Percentiles rank a stretch among this genome's conserved stretches.
These are phyloP conservation scores for Sarcophaga subvicina DNA, from an alignment of 2,888 invertebrate species.

Conservation along the genomic window DNA sequence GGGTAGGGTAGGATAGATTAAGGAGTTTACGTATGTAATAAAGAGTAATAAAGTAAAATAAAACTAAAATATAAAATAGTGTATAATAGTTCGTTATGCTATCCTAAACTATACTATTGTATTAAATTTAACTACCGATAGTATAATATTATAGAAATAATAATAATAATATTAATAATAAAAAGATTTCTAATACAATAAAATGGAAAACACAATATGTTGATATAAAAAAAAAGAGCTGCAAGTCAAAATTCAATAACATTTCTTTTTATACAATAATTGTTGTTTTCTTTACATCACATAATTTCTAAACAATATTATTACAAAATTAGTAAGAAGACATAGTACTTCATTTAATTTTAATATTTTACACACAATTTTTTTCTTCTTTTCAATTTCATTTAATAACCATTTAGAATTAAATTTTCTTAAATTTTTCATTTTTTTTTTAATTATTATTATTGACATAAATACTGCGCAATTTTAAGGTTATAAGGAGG, in stretches of 20 bases:
- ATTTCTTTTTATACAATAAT: constrained; percentile 40
- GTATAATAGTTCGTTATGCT: no score
- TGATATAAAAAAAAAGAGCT: constrained; percentile 33
- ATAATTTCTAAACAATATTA: constrained; percentile 23
- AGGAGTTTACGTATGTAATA: background rate
- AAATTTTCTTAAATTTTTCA: background rate
- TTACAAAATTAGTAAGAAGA: background rate
- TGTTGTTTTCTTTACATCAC: constrained; percentile 47
- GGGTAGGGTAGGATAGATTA: no score
- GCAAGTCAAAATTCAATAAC: constrained; percentile 43
- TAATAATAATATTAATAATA: constrained; percentile 13
- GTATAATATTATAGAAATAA: constrained; percentile 3
- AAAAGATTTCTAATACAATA: background rate
- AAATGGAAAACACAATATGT: background rate
- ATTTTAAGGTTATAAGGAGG: background rate
- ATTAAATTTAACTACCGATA: no score
- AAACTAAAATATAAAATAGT: constrained; percentile 5
- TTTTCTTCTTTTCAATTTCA: background rate
- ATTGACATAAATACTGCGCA: constrained; percentile 36
- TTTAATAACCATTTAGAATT: background rate
- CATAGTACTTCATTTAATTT: background rate
- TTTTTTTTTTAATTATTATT: constrained; percentile 17
- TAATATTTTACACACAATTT: background rate
- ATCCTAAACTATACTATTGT: no score
- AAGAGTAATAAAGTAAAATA: constrained; percentile 9